Evolutionary conservation across 2,113 vertebrate species (phyloP), one percentile per base, ranked within the genome.

Genomic region (Eretmochelys imbricata): DNA sequence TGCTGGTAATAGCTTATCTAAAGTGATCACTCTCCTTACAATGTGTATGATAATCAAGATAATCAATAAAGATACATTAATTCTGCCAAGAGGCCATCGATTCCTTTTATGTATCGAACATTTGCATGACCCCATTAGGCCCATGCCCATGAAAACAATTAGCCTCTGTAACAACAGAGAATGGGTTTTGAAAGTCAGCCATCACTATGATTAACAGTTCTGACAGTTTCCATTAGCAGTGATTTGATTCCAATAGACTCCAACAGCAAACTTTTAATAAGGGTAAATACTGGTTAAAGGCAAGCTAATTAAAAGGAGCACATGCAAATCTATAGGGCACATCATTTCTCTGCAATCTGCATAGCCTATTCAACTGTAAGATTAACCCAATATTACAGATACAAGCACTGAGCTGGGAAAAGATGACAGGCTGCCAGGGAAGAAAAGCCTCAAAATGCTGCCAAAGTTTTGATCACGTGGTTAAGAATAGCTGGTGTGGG

Each of bases 201-300:
- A 98, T 93, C 79, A 72, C 4, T 42, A 69, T 1, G 16, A 94
- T 94, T 95, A 96, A 95, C 85, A 90, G 88, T 88, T 96, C 89
- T 0, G 20, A 90, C 85, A 95, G 82, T 46, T 95, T 90, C 94
- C 80, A 93, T 94, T 90, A 96, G 83, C 0, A 0, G 55, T 84
- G 93, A 94, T 91, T 96, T 85, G 80, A 93, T 90, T 97, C 69
- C 92, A 91, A 83, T 89, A 75, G 54, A 29, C 84, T 89, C 90
- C 82, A 93, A 50, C 54, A 91, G 91, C 89, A 96, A 95, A 80
- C 76, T 1, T 14, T 94, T 95, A 97, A 89, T 90, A 95, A 95
- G 89, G 95, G 84, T 57, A 93, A 96, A 94, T 89, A 89, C 83
- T 93, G 59, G 35, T 59, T 80, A 87, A 90, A 88, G 82, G 42